A percentile compares a stretch with the other conserved stretches of the same genome.
These are phyloP conservation scores for Stichopus horrens DNA, from an alignment of 53 echinoderm and acorn worm genomes.

Conservation along the genomic window DNA sequence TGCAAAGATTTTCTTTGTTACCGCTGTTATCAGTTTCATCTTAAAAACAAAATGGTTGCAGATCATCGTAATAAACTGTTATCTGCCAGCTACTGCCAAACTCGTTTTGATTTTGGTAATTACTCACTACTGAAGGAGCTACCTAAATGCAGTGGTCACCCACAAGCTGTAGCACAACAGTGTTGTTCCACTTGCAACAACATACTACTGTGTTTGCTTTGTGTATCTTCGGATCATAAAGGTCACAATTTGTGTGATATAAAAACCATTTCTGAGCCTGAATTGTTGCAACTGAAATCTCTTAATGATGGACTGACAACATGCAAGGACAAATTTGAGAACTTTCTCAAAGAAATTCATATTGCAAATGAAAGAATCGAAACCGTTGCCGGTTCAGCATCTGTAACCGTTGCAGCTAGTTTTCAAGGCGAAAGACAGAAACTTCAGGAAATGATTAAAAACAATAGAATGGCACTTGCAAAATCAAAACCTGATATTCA, in stretches of 20 bases:
- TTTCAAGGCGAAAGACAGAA: neutral
- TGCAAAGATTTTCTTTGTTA: neutral
- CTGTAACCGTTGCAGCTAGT: neutral
- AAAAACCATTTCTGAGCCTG: neutral
- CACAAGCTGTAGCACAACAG: neutral
- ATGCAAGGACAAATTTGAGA: neutral
- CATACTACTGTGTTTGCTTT: neutral
- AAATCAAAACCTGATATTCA: neutral
- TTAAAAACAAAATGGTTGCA: neutral
- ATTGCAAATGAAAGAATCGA: neutral
- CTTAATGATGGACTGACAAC: neutral
- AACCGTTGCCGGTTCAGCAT: neutral
- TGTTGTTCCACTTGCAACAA: conserved; percentile 8
- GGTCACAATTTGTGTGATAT: neutral
- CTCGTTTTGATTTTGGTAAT: neutral
- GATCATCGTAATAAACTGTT: neutral
- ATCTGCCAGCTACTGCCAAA: neutral
- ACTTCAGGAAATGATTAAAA: neutral
- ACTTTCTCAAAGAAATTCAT: neutral
- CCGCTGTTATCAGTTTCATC: neutral
- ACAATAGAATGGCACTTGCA: neutral
- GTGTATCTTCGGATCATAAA: neutral
- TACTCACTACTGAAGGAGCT: neutral
- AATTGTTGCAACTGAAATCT: neutral
- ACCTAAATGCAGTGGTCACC: neutral